Evolutionary conservation across 2,888 invertebrate genomes (phyloP).

Genomic region (Spicauda simplicius): DNA sequence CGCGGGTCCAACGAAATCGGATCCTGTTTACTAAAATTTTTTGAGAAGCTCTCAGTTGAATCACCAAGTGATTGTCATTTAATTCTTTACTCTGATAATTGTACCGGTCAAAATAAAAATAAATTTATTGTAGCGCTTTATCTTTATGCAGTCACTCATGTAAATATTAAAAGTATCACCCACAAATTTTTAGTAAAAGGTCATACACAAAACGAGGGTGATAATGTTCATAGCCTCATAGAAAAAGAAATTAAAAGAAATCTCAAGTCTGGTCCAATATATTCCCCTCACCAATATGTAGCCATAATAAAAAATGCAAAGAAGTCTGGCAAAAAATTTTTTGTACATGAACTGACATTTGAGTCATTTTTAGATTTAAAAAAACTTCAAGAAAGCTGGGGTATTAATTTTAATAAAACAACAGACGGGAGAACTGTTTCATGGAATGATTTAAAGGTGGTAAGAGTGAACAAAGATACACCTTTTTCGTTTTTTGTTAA

Average conservation of each 20-base stretch:
- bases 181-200: slow-evolving; percentile 15
- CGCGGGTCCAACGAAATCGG: slow-evolving; percentile 44
- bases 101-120: slow-evolving; percentile 43
- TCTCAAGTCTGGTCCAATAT: slow-evolving; percentile 46
- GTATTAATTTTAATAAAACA: slow-evolving; percentile 26
- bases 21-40: slow-evolving; percentile 38
- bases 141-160: slow-evolving; percentile 1
- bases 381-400: slow-evolving; percentile 31
- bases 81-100: slow-evolving; percentile 43
- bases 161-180: slow-evolving; percentile 11
- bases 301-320: slow-evolving; percentile 16
- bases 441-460: slow-evolving; percentile 3
- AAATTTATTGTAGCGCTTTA: slow-evolving; percentile 33
- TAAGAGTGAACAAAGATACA: background rate
- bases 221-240: slow-evolving; percentile 39
- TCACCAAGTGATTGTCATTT: no score
- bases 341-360: slow-evolving; percentile 3
- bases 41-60: slow-evolving; percentile 24
- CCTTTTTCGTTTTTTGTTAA: slow-evolving; percentile 1
- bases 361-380: slow-evolving; percentile 32
- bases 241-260: slow-evolving; percentile 49
- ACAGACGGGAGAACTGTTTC: background rate
- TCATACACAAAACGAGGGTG: slow-evolving; percentile 17
- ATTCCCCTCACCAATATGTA: slow-evolving; percentile 42
- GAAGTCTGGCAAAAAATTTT: background rate